Evolutionary conservation across 2,113 vertebrate genomes (phyloP).

Genomic region (Orcinus orca): DNA sequence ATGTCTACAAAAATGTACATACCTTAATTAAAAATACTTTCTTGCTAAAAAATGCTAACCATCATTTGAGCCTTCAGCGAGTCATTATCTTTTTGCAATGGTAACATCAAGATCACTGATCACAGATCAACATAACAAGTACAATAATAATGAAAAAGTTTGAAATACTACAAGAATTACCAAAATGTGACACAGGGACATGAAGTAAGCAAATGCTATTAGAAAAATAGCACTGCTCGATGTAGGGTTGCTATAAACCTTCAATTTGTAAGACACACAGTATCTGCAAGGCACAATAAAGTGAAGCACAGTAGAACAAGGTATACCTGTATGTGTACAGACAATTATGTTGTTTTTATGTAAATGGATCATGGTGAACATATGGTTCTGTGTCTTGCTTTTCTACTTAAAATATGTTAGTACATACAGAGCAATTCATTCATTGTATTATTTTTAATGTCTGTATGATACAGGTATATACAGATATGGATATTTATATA

Average conservation of each 20-base stretch:
- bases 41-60: not conserved
- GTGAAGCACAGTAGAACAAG: not conserved
- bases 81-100: not conserved
- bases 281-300: not conserved
- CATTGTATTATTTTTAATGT: not conserved
- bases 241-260: not conserved
- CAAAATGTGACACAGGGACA: not conserved
- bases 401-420: conserved; percentile 24
- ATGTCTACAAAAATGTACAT: not conserved
- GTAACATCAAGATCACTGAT: not conserved
- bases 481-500: not conserved
- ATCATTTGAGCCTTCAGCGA: not conserved
- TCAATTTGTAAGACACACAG: not conserved
- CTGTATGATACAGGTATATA: not conserved
- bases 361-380: not conserved
- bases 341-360: conserved; percentile 17
- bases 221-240: not conserved
- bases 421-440: not conserved
- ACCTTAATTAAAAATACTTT: not conserved
- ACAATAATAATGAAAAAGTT: not conserved
- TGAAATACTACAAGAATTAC: not conserved
- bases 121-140: not conserved
- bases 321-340: not conserved
- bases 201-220: not conserved
- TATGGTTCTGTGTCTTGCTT: not conserved